These are phyloP conservation scores for Muscicapa adusta DNA, from an alignment of 2,113 vertebrate genomes.

Conservation along the genomic window DNA sequence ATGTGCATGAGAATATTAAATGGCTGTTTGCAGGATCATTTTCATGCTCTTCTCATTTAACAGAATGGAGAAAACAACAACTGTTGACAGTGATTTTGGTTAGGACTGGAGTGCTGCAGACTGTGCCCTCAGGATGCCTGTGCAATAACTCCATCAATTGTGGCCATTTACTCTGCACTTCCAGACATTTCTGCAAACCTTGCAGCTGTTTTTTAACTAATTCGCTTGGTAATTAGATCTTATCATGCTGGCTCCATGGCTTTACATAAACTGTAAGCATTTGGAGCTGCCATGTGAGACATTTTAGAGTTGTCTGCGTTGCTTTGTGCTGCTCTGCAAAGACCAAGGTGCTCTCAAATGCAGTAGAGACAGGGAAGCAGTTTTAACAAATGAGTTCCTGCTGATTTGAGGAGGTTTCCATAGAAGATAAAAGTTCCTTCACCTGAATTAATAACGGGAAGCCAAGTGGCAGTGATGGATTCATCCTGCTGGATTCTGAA, in stretches of 20 bases:
- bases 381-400: neutral
- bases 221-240: slow-evolving; percentile 64
- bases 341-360: neutral
- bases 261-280: slow-evolving; percentile 62
- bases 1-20: slow-evolving; percentile 32
- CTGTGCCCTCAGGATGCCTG: slow-evolving; percentile 56
- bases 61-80: slow-evolving; percentile 25
- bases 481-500: neutral
- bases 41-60: slow-evolving; percentile 40
- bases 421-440: neutral
- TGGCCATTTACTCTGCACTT: slow-evolving; percentile 43
- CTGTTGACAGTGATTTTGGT: slow-evolving; percentile 46
- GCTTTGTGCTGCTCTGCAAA: neutral
- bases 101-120: slow-evolving; percentile 21
- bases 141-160: slow-evolving; percentile 55
- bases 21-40: slow-evolving; percentile 37
- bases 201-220: slow-evolving; percentile 62
- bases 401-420: neutral
- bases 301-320: neutral
- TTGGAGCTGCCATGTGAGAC: slow-evolving; percentile 50
- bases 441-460: neutral
- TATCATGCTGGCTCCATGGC: slow-evolving; percentile 59
- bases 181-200: slow-evolving; percentile 65
- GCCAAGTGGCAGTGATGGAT: neutral
- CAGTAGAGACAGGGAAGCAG: neutral